Evolutionary conservation across 2,797 vertebrate genomes (phyloP).

Genomic region (Lepus townsendii): DNA sequence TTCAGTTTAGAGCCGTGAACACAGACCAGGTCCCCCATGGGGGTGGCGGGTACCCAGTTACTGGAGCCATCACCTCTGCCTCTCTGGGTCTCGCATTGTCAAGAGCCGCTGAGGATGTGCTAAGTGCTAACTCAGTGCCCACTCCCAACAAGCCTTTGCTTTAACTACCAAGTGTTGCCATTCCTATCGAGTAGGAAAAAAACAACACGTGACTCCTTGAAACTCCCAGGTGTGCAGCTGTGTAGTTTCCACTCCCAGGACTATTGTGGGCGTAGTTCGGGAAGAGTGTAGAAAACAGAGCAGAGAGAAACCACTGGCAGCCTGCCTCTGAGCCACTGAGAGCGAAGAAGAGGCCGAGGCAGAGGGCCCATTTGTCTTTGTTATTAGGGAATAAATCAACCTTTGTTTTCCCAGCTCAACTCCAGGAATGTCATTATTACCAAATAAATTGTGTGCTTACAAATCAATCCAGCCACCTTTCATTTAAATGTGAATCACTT

Average conservation of each 20-base stretch:
- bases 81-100: too few relatives aligned
- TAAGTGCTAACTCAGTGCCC: too few relatives aligned
- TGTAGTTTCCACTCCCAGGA: not conserved
- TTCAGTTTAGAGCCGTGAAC: too few relatives aligned
- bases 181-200: not conserved
- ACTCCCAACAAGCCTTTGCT: not conserved
- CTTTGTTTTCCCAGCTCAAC: constrained; percentile 89
- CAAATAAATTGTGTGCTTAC: constrained; percentile 89
- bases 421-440: constrained; percentile 89
- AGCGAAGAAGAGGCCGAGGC: constrained; percentile 85
- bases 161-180: constrained; percentile 26
- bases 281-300: constrained; percentile 71
- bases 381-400: constrained; percentile 90
- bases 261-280: rapidly evolving
- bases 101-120: too few relatives aligned
- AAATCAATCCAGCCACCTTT: constrained; percentile 89
- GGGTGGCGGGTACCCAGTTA: too few relatives aligned
- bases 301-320: constrained; percentile 70
- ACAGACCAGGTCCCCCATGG: too few relatives aligned
- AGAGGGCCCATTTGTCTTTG: constrained; percentile 88
- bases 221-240: not conserved
- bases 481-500: constrained; percentile 89
- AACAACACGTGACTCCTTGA: not conserved
- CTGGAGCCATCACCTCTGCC: too few relatives aligned
- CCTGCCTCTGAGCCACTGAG: constrained; percentile 85